Conservation (phyloP, 2,113 vertebrate genomes). For the Rynchops niger region DNA sequence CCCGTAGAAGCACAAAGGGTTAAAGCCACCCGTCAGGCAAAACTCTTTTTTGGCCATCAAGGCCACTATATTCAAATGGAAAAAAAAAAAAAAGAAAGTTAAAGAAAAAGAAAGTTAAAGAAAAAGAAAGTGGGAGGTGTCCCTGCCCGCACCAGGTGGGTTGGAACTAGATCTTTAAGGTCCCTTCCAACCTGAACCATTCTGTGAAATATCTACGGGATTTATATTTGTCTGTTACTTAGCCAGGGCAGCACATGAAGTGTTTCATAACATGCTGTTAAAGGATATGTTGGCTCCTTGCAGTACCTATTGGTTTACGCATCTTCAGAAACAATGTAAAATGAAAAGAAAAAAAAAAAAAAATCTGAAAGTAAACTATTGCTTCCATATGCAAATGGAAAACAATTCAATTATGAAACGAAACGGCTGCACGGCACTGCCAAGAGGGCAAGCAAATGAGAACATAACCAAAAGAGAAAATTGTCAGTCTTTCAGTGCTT, state of each 20-base stretch:
- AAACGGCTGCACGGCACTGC: background rate
- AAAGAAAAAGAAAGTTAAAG: too few relatives aligned
- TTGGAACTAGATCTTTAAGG: too few relatives aligned
- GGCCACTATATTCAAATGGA: background rate
- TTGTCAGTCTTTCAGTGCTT: conserved; percentile 4
- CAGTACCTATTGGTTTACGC: background rate
- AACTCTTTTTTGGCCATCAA: background rate
- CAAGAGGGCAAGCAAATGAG: conserved; percentile 39
- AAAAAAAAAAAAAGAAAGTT: too few relatives aligned
- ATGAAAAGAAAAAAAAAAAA: background rate
- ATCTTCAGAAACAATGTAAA: background rate
- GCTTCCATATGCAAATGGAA: background rate
- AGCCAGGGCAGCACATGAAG: background rate
- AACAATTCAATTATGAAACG: conserved; percentile 49
- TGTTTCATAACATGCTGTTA: background rate
- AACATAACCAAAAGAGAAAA: conserved; percentile 34
- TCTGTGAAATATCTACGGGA: background rate
- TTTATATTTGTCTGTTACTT: background rate
- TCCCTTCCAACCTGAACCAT: too few relatives aligned
- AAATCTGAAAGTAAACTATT: background rate
- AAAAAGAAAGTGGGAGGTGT: too few relatives aligned
- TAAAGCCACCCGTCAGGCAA: background rate
- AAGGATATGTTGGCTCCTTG: background rate
- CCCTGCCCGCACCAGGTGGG: too few relatives aligned
- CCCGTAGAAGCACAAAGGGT: background rate